phyloP scores from a whole-genome alignment of 35 echinoderm and acorn worm genomes.

The Lytechinus pictus region DNA sequence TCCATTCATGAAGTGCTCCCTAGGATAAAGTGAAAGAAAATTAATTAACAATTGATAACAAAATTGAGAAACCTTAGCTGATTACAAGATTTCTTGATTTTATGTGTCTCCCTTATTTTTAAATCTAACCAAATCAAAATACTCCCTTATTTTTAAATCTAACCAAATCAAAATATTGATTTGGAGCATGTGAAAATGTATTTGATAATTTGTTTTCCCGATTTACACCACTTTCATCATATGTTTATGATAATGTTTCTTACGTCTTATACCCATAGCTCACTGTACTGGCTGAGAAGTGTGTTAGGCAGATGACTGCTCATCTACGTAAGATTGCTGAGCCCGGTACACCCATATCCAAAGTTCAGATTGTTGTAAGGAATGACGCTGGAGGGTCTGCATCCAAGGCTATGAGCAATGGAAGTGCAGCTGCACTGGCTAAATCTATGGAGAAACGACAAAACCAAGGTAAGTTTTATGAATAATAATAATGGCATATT shows the following conservation, averaged over 20 bases:
- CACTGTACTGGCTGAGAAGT: conserved; percentile 85
- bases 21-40: no score
- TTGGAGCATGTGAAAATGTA: background rate
- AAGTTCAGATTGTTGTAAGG: conserved; percentile 39
- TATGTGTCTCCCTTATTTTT: no score
- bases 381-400: background rate
- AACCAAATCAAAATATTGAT: no score
- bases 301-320: conserved; percentile 63
- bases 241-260: background rate
- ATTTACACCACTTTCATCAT: background rate
- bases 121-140: no score
- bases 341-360: background rate
- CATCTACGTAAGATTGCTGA: conserved; percentile 70
- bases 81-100: no score
- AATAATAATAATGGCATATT: no score
- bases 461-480: background rate
- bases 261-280: conserved; percentile 58
- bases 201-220: background rate
- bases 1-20: no score
- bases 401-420: background rate
- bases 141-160: no score
- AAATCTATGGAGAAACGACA: conserved; percentile 35
- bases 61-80: no score
- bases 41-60: no score
- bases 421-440: background rate